Evolutionary conservation across 2,797 vertebrate genomes (phyloP).

Genomic region (Eremophila alpestris): DNA sequence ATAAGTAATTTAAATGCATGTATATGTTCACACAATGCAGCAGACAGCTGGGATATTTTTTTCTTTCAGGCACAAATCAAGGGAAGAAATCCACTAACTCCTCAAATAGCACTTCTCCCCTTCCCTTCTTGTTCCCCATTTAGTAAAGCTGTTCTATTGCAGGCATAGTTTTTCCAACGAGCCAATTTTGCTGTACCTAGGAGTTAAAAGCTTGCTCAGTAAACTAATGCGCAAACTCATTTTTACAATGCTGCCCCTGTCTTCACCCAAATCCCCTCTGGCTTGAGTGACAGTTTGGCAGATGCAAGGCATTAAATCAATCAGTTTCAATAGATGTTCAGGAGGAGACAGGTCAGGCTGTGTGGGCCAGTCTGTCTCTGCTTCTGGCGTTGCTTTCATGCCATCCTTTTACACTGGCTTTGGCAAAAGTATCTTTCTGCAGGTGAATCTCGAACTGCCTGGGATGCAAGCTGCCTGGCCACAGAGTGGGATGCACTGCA

Average conservation of each 20-base stretch:
- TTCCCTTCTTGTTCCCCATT: conserved; percentile 2
- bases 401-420: background rate
- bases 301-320: conserved; percentile 69
- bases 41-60: conserved; percentile 74
- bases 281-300: conserved; percentile 78
- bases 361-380: conserved; percentile 43
- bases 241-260: conserved; percentile 68
- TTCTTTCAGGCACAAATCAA: conserved; percentile 72
- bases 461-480: background rate
- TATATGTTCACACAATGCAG: conserved; percentile 77
- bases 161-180: conserved; percentile 38
- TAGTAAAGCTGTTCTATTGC: conserved; percentile 28
- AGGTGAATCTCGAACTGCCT: background rate
- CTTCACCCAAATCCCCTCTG: conserved; percentile 70
- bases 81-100: conserved; percentile 48
- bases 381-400: conserved; percentile 1
- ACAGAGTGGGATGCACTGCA: background rate
- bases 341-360: conserved; percentile 56
- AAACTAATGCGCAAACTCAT: conserved; percentile 61
- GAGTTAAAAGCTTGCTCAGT: conserved; percentile 70
- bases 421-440: background rate
- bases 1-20: conserved; percentile 82
- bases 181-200: conserved; percentile 40
- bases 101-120: conserved; percentile 13
- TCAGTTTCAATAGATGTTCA: conserved; percentile 71